Conservation (phyloP, 2,797 vertebrate species). For the Peromyscus attwateri region DNA sequence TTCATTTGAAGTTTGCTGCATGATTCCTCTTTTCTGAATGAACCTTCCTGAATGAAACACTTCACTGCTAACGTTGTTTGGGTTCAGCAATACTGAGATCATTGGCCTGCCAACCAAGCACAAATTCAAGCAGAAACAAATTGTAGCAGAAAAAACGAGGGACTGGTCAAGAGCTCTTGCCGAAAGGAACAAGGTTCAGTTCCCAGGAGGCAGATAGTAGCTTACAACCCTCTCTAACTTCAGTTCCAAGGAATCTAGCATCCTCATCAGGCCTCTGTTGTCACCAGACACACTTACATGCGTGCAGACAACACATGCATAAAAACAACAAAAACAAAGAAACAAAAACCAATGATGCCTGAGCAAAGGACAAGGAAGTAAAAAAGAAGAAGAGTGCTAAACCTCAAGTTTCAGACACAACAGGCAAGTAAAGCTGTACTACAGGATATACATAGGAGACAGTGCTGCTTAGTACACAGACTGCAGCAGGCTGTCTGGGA, state of each 20-base stretch:
- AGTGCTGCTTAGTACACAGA: constrained; percentile 30
- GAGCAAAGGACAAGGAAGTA: not conserved
- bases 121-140: constrained; percentile 61
- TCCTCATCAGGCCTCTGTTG: not conserved
- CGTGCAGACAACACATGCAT: not conserved
- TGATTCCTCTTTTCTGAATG: constrained; percentile 70
- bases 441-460: not conserved
- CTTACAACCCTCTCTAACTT: not conserved
- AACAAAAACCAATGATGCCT: not conserved
- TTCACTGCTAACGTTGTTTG: constrained; percentile 63
- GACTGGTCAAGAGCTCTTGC: not conserved
- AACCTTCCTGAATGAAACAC: constrained; percentile 50
- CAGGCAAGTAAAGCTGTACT: not conserved
- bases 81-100: constrained; percentile 62
- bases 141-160: constrained; percentile 46
- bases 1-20: constrained; percentile 45
- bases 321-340: not conserved
- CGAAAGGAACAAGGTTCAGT: not conserved
- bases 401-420: not conserved
- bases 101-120: constrained; percentile 32
- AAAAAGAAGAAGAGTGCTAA: constrained; percentile 37
- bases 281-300: not conserved
- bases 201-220: too few species aligned
- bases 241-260: not conserved
- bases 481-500: not conserved